phyloP scores from a whole-genome alignment of 2,888 invertebrate species.

The Hyles lineata region DNA sequence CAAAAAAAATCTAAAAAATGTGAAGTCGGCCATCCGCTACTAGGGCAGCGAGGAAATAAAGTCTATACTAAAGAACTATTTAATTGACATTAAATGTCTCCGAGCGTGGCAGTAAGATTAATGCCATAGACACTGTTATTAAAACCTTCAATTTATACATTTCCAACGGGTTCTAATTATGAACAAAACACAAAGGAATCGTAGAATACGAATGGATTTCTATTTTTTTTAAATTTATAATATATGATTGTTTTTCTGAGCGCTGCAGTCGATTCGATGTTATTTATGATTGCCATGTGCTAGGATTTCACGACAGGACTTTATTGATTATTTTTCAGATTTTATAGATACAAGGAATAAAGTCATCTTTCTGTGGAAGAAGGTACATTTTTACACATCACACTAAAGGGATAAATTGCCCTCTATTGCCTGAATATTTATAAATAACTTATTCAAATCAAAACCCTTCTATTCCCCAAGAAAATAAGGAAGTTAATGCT shows the following conservation, averaged over 20 bases:
- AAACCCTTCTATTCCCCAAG: too few relatives aligned
- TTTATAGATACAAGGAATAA: not conserved
- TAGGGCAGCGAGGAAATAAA: too few relatives aligned
- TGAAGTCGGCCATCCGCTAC: too few relatives aligned
- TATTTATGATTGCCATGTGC: not conserved
- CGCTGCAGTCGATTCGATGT: conserved; percentile 22
- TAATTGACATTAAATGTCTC: too few relatives aligned
- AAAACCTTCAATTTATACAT: conserved; percentile 39
- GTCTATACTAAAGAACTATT: too few relatives aligned
- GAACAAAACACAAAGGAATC: not conserved
- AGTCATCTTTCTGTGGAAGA: too few relatives aligned
- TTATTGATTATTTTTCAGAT: conserved; percentile 13
- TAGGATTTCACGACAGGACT: not conserved
- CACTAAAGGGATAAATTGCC: too few relatives aligned
- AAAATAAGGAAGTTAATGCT: too few relatives aligned
- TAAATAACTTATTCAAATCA: too few relatives aligned
- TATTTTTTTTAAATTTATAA: conserved; percentile 34
- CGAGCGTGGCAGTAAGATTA: conserved; percentile 31
- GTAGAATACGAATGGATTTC: conserved; percentile 1
- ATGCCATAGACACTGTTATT: conserved; percentile 33
- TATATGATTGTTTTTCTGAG: conserved; percentile 30
- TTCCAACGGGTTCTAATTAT: conserved; percentile 35
- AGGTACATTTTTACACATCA: too few relatives aligned
- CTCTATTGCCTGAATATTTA: too few relatives aligned
- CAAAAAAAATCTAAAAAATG: too few relatives aligned